phyloP scores from a whole-genome alignment of 2,888 invertebrate genomes.

The Volucella inanis region DNA sequence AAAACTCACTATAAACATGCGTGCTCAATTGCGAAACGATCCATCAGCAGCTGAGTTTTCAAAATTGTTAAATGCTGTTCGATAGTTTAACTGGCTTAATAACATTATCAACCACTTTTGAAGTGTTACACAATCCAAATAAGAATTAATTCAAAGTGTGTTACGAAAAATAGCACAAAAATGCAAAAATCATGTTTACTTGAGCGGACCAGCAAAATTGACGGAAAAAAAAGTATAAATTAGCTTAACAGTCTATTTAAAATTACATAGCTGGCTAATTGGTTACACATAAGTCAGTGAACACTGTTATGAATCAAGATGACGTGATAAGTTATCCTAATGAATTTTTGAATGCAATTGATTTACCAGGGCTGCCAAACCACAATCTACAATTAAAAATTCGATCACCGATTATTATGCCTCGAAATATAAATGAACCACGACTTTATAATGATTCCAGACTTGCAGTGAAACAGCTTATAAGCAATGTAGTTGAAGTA shows the following conservation, averaged over 20 bases:
- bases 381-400: background rate
- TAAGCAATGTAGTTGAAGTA: background rate
- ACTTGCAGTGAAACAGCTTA: background rate
- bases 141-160: background rate
- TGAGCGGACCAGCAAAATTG: background rate
- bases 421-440: no score
- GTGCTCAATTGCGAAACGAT: background rate
- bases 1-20: background rate
- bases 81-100: no score
- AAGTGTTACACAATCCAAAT: background rate
- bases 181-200: background rate
- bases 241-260: background rate
- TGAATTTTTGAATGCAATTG: no score
- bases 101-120: background rate
- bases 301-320: background rate
- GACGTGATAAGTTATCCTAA: no score
- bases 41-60: background rate
- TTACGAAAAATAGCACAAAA: background rate
- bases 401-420: background rate
- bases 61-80: background rate
- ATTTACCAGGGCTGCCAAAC: background rate
- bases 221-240: background rate
- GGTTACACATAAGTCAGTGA: background rate
- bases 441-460: background rate
- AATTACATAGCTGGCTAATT: background rate